Base-by-base conservation (phyloP, 2,797 vertebrate genomes). In the Trachops cirrhosus region DNA sequence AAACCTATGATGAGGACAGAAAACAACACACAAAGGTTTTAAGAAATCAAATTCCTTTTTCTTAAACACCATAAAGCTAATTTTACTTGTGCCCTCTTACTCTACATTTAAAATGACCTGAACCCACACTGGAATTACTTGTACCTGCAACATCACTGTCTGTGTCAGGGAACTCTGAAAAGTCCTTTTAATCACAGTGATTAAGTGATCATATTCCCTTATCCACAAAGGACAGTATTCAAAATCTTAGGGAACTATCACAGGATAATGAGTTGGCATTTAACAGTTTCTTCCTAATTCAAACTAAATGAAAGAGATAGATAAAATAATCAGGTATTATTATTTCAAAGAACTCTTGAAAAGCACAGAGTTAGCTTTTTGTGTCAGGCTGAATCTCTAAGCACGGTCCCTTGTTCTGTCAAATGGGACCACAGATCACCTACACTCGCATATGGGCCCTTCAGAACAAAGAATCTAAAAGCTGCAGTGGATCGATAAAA, bases 261-360 rank as follows among this genome's bases (percentile, higher is more conserved):
- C 71, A 94, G 94, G 11, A 85, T 95, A 78, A 77, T 48, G 79
- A n/a, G 1, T 46, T 68, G 71, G 14, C 34, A 95, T 79, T 84
- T 86, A 95, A 94, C 6, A 89, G 70, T 93, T 88, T 37, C 87
- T 67, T 95, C 29, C 64, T 96, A 89, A 82, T 18, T 96, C n/a
- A 96, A 95, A 89, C 24, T 94, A 97, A 97, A 96, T 78, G 75
- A 80, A 74, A 97, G 59, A 92, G 29, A 94, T 83, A 74, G 59
- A 92, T 88, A 80, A 32, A 50, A 74, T 94, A 97, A 95, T 89
- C 37, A 94, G n/a, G 2, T 50, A 74, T 26, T 50, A 80, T 87
- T 96, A 96, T 89, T 95, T 95, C 26, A 96, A 39, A 87, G 70
- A 92, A 70, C 0, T 19, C 14, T 95, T 78, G 34, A 83, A 91